Percentiles rank a stretch among this genome's conserved stretches.
Evolutionary conservation across 2,888 invertebrate species (phyloP).

Genomic region (Theristus sp.): DNA sequence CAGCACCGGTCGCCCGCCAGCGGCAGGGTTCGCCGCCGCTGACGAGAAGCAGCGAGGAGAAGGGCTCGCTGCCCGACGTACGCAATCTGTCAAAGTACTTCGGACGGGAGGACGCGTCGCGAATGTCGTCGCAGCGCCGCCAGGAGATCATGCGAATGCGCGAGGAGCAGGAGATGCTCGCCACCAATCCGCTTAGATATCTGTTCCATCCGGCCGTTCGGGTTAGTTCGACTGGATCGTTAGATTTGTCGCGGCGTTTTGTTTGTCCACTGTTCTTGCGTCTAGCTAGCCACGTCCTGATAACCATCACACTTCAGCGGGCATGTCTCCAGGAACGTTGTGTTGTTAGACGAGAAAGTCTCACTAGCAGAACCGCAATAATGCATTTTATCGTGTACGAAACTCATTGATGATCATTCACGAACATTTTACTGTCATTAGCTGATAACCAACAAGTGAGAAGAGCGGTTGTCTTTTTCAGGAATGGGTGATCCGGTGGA

Average conservation of each 20-base stretch:
- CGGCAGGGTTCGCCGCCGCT: not conserved
- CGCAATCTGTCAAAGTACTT: conserved; percentile 42
- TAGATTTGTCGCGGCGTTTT: too few species aligned
- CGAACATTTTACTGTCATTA: too few species aligned
- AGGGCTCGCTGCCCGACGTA: conserved; percentile 78
- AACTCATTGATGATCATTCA: too few species aligned
- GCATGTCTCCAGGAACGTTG: too few species aligned
- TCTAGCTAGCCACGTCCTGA: too few species aligned
- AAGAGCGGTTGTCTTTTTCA: too few species aligned
- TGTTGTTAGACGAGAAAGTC: too few species aligned
- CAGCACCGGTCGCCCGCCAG: not conserved
- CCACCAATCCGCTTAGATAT: conserved; percentile 83
- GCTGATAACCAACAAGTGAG: too few species aligned
- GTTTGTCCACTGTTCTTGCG: too few species aligned
- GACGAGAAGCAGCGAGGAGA: conserved; percentile 10
- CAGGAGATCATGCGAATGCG: conserved; percentile 78
- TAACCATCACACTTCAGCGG: too few species aligned
- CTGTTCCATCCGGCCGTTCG: conserved; percentile 90
- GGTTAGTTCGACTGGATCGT: conserved; percentile 48
- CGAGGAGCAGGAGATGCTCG: conserved; percentile 71
- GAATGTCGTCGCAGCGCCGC: conserved; percentile 73
- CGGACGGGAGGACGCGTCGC: conserved; percentile 87
- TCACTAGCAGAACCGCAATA: too few species aligned
- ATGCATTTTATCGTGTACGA: too few species aligned
- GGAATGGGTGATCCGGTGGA: conserved; percentile 21